These are phyloP conservation scores for Doryteuthis pealeii DNA, from an alignment of 1,140 invertebrate genomes.

Conservation along the genomic window DNA sequence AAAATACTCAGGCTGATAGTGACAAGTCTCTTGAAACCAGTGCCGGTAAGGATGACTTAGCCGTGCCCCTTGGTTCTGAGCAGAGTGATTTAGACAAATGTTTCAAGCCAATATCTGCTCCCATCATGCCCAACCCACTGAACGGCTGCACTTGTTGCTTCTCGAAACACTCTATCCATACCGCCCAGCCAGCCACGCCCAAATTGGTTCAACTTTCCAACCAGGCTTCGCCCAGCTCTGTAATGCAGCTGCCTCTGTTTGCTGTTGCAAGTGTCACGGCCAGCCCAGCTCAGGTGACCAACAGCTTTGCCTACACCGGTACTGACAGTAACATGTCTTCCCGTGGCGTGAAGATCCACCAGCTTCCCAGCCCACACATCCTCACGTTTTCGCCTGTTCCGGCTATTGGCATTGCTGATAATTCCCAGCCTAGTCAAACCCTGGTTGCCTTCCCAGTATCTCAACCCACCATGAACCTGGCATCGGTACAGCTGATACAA, in stretches of 20 bases:
- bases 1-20: background rate
- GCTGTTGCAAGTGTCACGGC: constrained; percentile 14
- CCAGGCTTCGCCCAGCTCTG: constrained; percentile 11
- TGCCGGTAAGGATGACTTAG: constrained; percentile 18
- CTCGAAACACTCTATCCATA: constrained; percentile 1
- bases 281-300: constrained; percentile 8
- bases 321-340: constrained; percentile 22
- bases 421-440: constrained; percentile 24
- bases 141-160: background rate
- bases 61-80: background rate
- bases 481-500: constrained; percentile 21
- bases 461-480: constrained; percentile 20
- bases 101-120: constrained; percentile 1
- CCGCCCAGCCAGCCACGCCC: constrained; percentile 18
- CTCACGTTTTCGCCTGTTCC: background rate
- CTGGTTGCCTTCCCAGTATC: constrained; percentile 30
- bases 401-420: background rate
- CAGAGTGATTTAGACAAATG: background rate
- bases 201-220: constrained; percentile 10
- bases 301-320: background rate
- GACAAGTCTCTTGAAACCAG: constrained; percentile 13
- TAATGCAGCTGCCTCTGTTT: constrained; percentile 12
- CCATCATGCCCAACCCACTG: background rate
- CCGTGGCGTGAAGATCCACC: background rate
- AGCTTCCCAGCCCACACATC: background rate